A percentile compares a stretch with the other conserved stretches of the same genome.
phyloP scores from a whole-genome alignment of 2,797 vertebrate genomes.

The Coilia nasus region DNA sequence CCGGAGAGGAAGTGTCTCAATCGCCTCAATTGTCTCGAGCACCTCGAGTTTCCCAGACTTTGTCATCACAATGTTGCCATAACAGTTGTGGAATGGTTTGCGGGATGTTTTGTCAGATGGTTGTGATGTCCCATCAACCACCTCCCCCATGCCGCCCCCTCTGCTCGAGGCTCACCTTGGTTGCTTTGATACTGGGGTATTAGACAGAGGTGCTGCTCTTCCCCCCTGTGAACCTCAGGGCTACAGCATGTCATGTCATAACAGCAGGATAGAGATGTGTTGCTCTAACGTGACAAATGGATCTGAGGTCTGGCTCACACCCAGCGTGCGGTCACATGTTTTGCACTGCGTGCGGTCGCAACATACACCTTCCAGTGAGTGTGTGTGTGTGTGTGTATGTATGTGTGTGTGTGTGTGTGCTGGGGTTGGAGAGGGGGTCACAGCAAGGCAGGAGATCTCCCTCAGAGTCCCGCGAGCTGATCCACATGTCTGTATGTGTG shows the following conservation, averaged over 20 bases:
- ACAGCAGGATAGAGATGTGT: background rate
- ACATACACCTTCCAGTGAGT: background rate
- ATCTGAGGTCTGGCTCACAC: background rate
- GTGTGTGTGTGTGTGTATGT: conserved; percentile 31
- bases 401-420: background rate
- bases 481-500: conserved; percentile 15
- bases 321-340: background rate
- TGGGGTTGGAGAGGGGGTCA: background rate
- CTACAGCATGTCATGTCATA: conserved; percentile 27
- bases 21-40: background rate
- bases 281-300: background rate
- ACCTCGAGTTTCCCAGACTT: background rate
- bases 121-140: background rate
- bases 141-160: background rate
- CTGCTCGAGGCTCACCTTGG: background rate
- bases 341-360: background rate
- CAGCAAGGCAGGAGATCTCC: background rate
- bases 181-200: background rate
- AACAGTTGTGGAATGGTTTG: background rate
- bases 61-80: conserved; percentile 5
- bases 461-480: background rate
- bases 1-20: background rate
- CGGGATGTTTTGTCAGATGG: background rate
- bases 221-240: background rate
- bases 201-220: background rate